Conservation (phyloP, 23 tunicate species). For the Diplosoma virens region DNA sequence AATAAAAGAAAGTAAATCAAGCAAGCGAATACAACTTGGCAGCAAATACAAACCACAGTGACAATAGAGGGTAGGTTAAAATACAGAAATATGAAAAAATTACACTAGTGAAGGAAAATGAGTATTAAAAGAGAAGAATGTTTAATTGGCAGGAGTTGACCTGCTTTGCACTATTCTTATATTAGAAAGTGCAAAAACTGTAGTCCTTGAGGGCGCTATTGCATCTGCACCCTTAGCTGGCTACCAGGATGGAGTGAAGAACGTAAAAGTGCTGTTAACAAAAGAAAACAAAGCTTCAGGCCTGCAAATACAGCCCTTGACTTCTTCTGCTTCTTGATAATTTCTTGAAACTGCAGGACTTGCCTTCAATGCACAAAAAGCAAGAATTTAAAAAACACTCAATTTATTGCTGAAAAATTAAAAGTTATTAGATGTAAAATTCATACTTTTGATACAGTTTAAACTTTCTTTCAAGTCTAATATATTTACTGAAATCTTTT, state of each 20-base stretch:
- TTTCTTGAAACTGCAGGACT: constrained; percentile 46
- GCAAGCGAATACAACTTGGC: constrained; percentile 76
- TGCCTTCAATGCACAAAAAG: constrained; percentile 51
- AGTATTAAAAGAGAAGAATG: constrained; percentile 36
- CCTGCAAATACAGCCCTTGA: background rate
- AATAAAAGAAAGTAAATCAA: constrained; percentile 38
- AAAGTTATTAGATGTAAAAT: too few species aligned
- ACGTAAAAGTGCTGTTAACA: constrained; percentile 12
- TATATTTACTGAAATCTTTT: too few species aligned
- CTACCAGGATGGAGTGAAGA: constrained; percentile 1
- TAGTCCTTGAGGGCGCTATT: constrained; percentile 49
- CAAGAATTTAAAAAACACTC: constrained; percentile 1
- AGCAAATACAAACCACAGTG: constrained; percentile 76
- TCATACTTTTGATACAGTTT: too few species aligned
- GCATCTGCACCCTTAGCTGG: constrained; percentile 58
- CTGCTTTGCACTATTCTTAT: too few species aligned
- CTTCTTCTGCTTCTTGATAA: constrained; percentile 10
- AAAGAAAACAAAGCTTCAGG: background rate
- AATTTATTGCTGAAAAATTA: constrained; percentile 33
- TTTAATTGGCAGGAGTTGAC: background rate
- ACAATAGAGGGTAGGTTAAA: constrained; percentile 64
- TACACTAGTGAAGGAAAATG: constrained; percentile 45
- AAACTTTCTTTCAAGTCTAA: too few species aligned
- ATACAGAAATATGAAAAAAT: constrained; percentile 70
- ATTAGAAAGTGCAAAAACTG: too few species aligned